Evolutionary conservation across 2,113 vertebrate genomes (phyloP), one percentile per base, ranked within the genome.

Genomic region (Chinchilla lanigera): DNA sequence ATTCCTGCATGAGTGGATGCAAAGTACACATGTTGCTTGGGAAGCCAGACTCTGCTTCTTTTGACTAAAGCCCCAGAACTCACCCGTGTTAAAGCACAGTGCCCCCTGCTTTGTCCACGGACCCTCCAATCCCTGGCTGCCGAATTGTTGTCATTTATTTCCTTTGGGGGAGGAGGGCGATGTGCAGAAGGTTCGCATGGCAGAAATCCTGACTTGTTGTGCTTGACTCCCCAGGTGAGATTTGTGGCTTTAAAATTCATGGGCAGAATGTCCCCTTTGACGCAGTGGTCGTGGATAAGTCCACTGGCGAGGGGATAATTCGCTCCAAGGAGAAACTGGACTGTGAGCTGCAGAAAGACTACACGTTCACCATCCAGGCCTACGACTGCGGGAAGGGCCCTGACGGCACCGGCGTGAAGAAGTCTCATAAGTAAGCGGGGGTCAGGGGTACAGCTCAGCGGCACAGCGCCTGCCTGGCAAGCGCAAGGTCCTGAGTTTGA

Each of bases 1-100:
- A 98, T 98, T 99, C 99, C 99, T 99, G 99, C 99, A 99, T 99
- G 99, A 99, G 97, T 99, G 99, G 99, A 99, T 99, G 99, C 99
- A 98, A 99, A 99, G 99, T 99, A 99, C 99, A 99, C 98, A 97
- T 99, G 98, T 99, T 99, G 99, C 99, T 99, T 99, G 99, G 99
- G 99, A 99, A 99, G 99, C 97, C 98, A 99, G 98, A 99, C 56
- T 98, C 97, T 97, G 99, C 99, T 98, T 98, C 98, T 98, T 98
- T 98, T 98, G 98, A 99, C 98, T 98, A 98, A 99, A 99, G 98
- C 98, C 98, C 98, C 98, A 97, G 98, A 98, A 98, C 99, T 99
- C 98, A 99, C 99, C 98, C 98, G 98, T 99, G 98, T 98, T 98
- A 95, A 97, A 98, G 98, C 98, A 99, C 99, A 98, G 95, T 97